Conservation (phyloP, 2,797 vertebrate species). For the Sebastes minor region DNA sequence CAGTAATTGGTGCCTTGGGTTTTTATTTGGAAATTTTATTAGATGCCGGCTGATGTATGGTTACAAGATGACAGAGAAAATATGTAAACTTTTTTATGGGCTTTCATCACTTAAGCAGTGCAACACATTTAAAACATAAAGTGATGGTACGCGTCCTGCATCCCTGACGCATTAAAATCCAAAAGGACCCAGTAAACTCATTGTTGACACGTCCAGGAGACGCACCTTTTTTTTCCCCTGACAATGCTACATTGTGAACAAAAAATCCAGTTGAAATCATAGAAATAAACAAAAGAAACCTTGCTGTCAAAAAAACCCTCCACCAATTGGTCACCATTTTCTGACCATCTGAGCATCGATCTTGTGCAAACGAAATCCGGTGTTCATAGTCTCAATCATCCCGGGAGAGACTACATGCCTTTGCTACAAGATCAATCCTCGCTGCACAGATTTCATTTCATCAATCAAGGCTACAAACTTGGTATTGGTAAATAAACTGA, state of each 20-base stretch:
- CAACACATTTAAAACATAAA: conserved; percentile 13
- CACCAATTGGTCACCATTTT: background rate
- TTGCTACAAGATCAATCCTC: background rate
- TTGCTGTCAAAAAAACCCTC: background rate
- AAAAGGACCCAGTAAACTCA: background rate
- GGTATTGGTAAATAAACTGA: background rate
- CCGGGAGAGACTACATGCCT: background rate
- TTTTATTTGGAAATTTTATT: conserved; percentile 66
- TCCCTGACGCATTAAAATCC: background rate
- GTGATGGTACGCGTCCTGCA: background rate
- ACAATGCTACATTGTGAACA: background rate
- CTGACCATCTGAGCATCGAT: background rate
- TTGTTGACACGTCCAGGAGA: background rate
- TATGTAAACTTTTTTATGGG: conserved; percentile 51
- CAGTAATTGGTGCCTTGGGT: conserved; percentile 53
- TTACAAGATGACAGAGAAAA: conserved; percentile 56
- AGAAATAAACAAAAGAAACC: background rate
- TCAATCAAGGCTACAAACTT: background rate
- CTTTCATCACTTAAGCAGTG: conserved; percentile 47
- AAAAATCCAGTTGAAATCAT: background rate
- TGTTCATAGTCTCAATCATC: background rate
- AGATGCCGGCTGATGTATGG: conserved; percentile 57
- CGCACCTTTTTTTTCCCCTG: background rate
- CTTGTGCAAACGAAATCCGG: background rate
- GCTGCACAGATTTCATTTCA: background rate